Evolutionary conservation across 2,113 vertebrate genomes (phyloP).

Genomic region (Speoplatyrhinus poulsoni): DNA sequence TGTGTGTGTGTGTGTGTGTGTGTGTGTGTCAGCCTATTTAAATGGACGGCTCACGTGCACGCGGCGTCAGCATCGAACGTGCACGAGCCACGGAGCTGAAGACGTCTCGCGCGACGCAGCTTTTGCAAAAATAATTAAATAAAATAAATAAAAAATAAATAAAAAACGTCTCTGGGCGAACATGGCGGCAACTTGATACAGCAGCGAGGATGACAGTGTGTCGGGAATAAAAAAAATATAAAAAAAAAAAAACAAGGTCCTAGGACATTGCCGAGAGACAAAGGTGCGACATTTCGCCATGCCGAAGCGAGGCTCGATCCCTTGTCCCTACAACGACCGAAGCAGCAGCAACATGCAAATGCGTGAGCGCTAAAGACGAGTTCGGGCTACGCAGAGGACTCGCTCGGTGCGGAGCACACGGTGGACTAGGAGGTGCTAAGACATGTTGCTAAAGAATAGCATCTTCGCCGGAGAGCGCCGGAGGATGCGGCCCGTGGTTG

Average conservation of each 20-base stretch:
- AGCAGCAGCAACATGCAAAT: constrained; percentile 62
- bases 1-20: not conserved
- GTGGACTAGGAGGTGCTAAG: constrained; percentile 63
- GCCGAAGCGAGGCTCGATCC: constrained; percentile 55
- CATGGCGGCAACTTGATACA: constrained; percentile 98
- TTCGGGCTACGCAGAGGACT: constrained; percentile 71
- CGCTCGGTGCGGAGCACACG: constrained; percentile 61
- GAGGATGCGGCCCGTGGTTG: constrained; percentile 86
- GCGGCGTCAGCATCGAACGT: constrained; percentile 75
- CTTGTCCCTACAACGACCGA: constrained; percentile 58
- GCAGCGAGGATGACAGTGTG: constrained; percentile 85
- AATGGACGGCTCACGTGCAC: not conserved
- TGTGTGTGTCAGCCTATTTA: constrained; percentile 1
- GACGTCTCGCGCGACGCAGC: constrained; percentile 88
- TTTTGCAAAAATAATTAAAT: constrained; percentile 65
- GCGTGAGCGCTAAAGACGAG: constrained; percentile 70
- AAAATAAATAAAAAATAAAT: constrained; percentile 58
- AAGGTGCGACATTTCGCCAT: constrained; percentile 71
- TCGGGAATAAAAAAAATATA: constrained; percentile 77
- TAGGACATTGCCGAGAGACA: constrained; percentile 81
- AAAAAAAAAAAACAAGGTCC: constrained; percentile 47
- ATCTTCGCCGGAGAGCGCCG: constrained; percentile 84
- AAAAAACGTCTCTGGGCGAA: constrained; percentile 90
- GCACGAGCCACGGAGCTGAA: constrained; percentile 80
- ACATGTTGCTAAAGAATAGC: constrained; percentile 78